Conservation (phyloP, 2,888 invertebrate genomes). For the Patella ulyssiponensis region DNA sequence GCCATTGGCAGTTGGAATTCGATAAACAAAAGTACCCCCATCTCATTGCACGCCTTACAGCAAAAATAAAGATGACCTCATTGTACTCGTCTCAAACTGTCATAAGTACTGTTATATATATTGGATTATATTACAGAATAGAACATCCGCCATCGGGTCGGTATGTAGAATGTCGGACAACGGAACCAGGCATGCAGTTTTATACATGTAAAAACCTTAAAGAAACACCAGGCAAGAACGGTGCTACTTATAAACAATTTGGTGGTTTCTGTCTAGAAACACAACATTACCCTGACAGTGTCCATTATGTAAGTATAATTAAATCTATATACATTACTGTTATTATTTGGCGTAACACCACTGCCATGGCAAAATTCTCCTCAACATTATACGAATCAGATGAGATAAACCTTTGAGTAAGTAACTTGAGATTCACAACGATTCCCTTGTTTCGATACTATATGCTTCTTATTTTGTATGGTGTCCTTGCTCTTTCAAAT, state of each 20-base stretch:
- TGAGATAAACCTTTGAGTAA: not conserved
- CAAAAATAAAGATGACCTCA: too few species aligned
- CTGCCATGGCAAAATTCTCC: not conserved
- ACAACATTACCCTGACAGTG: slow-evolving; percentile 92
- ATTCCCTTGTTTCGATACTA: too few species aligned
- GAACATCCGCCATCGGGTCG: slow-evolving; percentile 76
- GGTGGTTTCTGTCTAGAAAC: slow-evolving; percentile 91
- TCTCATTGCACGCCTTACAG: too few species aligned
- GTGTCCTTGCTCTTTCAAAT: too few species aligned
- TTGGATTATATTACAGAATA: slow-evolving; percentile 47
- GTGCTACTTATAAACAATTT: slow-evolving; percentile 81
- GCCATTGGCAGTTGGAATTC: too few species aligned
- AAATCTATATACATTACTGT: not conserved
- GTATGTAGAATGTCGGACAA: slow-evolving; percentile 84
- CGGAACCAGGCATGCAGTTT: slow-evolving; percentile 92
- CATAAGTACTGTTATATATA: too few species aligned
- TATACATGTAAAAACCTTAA: slow-evolving; percentile 84
- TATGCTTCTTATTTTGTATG: too few species aligned
- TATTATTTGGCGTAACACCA: not conserved
- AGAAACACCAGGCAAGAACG: slow-evolving; percentile 80
- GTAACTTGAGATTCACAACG: too few species aligned
- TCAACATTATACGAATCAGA: not conserved
- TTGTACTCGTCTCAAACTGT: too few species aligned
- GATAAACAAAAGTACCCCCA: too few species aligned
- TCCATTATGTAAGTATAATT: slow-evolving; percentile 75